Evolutionary conservation across 1,140 invertebrate genomes (phyloP).

Genomic region (Diachasmimorpha longicaudata): DNA sequence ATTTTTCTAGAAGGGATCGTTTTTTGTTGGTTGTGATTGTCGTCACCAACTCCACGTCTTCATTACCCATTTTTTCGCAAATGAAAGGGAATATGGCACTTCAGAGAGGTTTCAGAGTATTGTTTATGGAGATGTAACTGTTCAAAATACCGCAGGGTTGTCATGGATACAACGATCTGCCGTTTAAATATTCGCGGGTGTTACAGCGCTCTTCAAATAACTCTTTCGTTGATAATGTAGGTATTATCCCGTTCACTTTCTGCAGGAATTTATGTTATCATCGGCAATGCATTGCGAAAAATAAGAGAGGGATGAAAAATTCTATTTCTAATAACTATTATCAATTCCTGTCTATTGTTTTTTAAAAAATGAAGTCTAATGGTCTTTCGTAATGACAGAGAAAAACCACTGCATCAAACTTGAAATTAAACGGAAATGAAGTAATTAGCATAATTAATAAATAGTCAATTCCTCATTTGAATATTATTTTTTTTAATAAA

Average conservation of each 20-base stretch:
- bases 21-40: constrained; percentile 26
- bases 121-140: background rate
- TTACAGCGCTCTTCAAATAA: background rate
- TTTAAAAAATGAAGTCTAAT: too few relatives aligned
- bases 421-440: too few relatives aligned
- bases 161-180: constrained; percentile 31
- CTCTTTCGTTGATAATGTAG: background rate
- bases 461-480: too few relatives aligned
- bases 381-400: too few relatives aligned
- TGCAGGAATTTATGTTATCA: background rate
- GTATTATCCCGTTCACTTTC: background rate
- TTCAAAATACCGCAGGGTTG: constrained; percentile 25
- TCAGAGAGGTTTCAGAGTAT: background rate
- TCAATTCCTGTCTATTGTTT: too few relatives aligned
- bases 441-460: too few relatives aligned
- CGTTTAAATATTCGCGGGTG: background rate
- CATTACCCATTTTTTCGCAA: constrained; percentile 30
- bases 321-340: too few relatives aligned
- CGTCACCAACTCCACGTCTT: constrained; percentile 25
- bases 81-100: background rate
- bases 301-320: too few relatives aligned
- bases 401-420: too few relatives aligned
- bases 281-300: too few relatives aligned
- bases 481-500: too few relatives aligned
- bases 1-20: constrained; percentile 62